Evolutionary conservation across 2,888 invertebrate species (phyloP).

Genomic region (Sminthurides aquaticus): DNA sequence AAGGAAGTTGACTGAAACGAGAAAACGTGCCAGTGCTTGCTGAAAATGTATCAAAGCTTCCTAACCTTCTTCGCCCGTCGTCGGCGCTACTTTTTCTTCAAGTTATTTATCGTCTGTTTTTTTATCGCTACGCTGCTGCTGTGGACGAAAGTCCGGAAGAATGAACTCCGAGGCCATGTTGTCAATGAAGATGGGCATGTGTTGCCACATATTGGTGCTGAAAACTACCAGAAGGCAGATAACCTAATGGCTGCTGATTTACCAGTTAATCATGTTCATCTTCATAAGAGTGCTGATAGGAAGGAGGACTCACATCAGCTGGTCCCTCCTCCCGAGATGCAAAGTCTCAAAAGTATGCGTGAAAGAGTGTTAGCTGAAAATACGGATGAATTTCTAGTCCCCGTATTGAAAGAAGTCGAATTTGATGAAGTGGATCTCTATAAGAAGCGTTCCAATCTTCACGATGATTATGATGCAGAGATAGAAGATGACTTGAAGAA

Average conservation of each 20-base stretch:
- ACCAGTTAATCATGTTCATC: conserved; percentile 11
- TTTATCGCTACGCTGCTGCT: conserved; percentile 37
- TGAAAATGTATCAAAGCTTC: conserved; percentile 19
- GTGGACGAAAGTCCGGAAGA: conserved; percentile 30
- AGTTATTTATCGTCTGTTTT: conserved; percentile 29
- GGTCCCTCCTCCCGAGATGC: background rate
- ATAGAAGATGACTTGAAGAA: conserved; percentile 58
- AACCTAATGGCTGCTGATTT: conserved; percentile 21
- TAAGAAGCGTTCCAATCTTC: conserved; percentile 5
- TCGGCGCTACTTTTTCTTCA: conserved; percentile 35
- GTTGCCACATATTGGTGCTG: conserved; percentile 22
- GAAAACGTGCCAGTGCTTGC: conserved; percentile 17
- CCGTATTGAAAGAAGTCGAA: conserved; percentile 33
- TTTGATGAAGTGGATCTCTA: conserved; percentile 36
- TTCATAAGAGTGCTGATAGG: conserved; percentile 5
- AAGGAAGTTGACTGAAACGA: background rate
- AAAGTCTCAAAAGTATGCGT: conserved; percentile 7
- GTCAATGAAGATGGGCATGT: conserved; percentile 3
- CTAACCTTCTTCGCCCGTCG: conserved; percentile 31
- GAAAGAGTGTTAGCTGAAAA: conserved; percentile 29
- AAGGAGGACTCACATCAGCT: background rate
- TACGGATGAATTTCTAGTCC: conserved; percentile 39
- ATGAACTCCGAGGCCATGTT: background rate
- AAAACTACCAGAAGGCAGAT: conserved; percentile 27
- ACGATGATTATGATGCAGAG: conserved; percentile 49